Evolutionary conservation across 2,113 vertebrate species (phyloP), one percentile per base, ranked within the genome.

Genomic region (Poeciliopsis retropinna): DNA sequence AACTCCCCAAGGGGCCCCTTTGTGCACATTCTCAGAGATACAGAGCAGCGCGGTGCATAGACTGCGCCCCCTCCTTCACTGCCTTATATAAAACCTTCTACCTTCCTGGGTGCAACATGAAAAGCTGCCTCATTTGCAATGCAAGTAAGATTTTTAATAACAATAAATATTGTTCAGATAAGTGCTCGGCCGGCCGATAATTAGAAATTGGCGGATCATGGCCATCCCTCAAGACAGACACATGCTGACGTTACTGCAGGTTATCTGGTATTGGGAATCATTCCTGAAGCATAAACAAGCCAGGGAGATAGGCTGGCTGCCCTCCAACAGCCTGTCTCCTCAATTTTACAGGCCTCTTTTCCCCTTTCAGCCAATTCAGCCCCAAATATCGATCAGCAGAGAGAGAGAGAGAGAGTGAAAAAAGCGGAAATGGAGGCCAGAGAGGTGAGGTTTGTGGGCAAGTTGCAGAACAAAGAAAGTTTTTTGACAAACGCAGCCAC

Each of bases 241-340:
- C 88, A 92, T 91, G 89, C 91, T 91, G 91, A 91, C 89, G 85
- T 76, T 82, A 80, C 86, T 88, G 83, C 89, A 89, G 92, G 85
- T 91, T 90, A 88, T 91, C 90, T 90, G 87, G 76, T 92, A 91
- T 93, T 71, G 87, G 90, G 89, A 92, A 92, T 91, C 92, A 91
- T 91, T 92, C 91, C 88, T 88, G 88, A 86, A 91, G 92, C 92
- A 92, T 92, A 92, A 93, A 92, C 92, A 92, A 92, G 91, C 81
- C 89, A 74, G 83, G 81, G 85, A 91, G 89, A 89, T 85, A 81
- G 85, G 86, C 85, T 92, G 92, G 92, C 88, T 62, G 75, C 73
- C 64, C 80, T 91, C 92, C 92, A 92, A 78, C 82, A 64, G 84
- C 79, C 86, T 90, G 89, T 92, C 92, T 89, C 85, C 88, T 90